Percentiles rank a stretch among this genome's conserved stretches.
Evolutionary conservation across 2,888 invertebrate species (phyloP).

Genomic region (Drosophila paramelanica): DNA sequence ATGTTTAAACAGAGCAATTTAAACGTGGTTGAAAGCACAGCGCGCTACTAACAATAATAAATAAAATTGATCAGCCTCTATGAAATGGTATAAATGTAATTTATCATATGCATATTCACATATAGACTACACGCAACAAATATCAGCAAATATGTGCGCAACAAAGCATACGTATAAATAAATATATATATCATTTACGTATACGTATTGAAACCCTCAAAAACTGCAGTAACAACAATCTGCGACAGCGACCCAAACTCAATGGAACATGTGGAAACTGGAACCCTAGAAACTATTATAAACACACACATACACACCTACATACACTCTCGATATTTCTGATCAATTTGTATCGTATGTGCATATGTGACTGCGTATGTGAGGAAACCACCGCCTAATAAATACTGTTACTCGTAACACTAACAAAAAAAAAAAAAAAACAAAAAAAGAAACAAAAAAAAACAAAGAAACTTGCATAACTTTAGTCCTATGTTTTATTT

Average conservation of each 20-base stretch:
- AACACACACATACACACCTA: constrained; percentile 11
- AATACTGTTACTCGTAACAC: constrained; percentile 38
- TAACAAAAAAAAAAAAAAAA: constrained; percentile 3
- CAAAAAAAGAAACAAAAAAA: background rate
- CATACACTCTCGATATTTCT: background rate
- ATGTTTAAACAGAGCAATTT: constrained; percentile 52
- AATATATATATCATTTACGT: constrained; percentile 41
- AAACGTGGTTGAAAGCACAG: constrained; percentile 38
- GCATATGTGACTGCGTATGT: constrained; percentile 35
- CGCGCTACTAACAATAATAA: constrained; percentile 36
- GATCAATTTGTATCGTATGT: constrained; percentile 15
- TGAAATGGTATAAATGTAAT: constrained; percentile 39
- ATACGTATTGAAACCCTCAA: constrained; percentile 47
- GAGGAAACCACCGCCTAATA: constrained; percentile 58
- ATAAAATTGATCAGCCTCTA: constrained; percentile 39
- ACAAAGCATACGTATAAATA: constrained; percentile 31
- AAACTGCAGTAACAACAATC: constrained; percentile 13
- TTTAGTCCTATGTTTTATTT: constrained; percentile 30
- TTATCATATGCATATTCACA: constrained; percentile 41
- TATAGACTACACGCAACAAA: constrained; percentile 36
- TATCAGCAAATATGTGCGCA: constrained; percentile 31
- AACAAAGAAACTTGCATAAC: constrained; percentile 3
- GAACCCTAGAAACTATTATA: constrained; percentile 18
- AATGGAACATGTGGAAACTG: constrained; percentile 14
- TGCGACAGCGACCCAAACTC: constrained; percentile 11